These are phyloP conservation scores for Ichneumoninae sp. DNA, from an alignment of 2,888 invertebrate genomes.

Conservation along the genomic window DNA sequence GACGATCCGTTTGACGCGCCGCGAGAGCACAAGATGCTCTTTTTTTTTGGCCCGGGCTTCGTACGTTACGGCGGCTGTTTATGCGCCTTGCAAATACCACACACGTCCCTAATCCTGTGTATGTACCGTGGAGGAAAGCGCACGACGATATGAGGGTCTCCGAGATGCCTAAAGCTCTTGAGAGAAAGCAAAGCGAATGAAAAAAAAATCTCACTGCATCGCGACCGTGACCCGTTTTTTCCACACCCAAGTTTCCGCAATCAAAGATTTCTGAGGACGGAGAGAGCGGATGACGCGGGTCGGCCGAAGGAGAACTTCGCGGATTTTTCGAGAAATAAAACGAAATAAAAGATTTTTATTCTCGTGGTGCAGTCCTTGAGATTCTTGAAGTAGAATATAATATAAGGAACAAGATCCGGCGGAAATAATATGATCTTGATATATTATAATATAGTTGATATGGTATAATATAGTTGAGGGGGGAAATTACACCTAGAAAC, in stretches of 20 bases:
- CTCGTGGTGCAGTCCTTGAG: not conserved
- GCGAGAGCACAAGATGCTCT: conserved; percentile 17
- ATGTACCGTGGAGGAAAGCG: not conserved
- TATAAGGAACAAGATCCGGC: too few relatives aligned
- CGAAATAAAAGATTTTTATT: not conserved
- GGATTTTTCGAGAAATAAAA: not conserved
- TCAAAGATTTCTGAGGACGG: not conserved
- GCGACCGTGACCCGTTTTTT: conserved; percentile 43
- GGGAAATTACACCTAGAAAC: too few relatives aligned
- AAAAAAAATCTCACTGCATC: conserved; percentile 32
- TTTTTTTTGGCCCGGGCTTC: not conserved
- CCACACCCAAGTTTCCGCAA: conserved; percentile 14
- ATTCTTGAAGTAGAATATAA: not conserved
- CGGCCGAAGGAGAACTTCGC: not conserved
- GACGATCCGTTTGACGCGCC: conserved; percentile 47
- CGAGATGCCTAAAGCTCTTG: conserved; percentile 17
- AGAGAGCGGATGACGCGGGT: not conserved
- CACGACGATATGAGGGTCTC: not conserved
- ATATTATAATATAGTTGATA: too few relatives aligned
- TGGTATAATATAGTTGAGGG: too few relatives aligned
- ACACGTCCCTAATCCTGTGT: conserved; percentile 32
- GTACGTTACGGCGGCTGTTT: not conserved
- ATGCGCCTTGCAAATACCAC: not conserved
- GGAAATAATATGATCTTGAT: too few relatives aligned
- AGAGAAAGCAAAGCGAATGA: conserved; percentile 7